These are phyloP conservation scores for Dolichallabes microphthalmus DNA, from an alignment of 2,113 vertebrate genomes.

Conservation along the genomic window DNA sequence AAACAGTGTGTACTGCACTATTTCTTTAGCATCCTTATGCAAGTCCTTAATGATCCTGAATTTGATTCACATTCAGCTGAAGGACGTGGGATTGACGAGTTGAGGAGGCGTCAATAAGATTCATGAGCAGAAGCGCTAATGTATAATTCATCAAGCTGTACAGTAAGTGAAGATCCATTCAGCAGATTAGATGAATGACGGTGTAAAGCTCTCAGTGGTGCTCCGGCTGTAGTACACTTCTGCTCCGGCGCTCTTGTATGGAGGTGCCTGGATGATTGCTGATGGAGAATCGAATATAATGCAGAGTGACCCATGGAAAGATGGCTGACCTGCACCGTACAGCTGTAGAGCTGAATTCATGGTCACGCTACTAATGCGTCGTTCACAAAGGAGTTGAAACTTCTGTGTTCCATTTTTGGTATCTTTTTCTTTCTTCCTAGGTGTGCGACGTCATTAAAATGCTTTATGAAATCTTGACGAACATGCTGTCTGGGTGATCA, in stretches of 20 bases:
- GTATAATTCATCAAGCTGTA: conserved; percentile 1
- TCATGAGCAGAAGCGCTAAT: not conserved
- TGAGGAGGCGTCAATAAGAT: not conserved
- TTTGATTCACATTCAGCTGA: conserved; percentile 15
- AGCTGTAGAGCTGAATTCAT: not conserved
- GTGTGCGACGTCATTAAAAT: not conserved
- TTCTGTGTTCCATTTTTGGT: not conserved
- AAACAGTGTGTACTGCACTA: not conserved
- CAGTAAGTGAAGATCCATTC: conserved; percentile 15
- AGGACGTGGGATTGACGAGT: not conserved
- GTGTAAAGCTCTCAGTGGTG: not conserved
- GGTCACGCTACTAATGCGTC: not conserved
- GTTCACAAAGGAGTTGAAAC: not conserved
- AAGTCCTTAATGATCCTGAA: not conserved
- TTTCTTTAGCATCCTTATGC: not conserved
- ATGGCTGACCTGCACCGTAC: not conserved
- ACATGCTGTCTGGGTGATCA: not conserved
- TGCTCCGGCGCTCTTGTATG: not conserved
- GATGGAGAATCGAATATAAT: not conserved
- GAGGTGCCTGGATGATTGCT: not conserved
- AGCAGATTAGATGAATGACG: not conserved
- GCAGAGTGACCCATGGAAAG: not conserved
- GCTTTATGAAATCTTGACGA: not conserved
- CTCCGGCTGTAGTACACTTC: not conserved
- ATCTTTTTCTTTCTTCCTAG: not conserved